These are phyloP conservation scores for Microcebus lehilahytsara DNA, from an alignment of 2,113 vertebrate species.

Conservation along the genomic window DNA sequence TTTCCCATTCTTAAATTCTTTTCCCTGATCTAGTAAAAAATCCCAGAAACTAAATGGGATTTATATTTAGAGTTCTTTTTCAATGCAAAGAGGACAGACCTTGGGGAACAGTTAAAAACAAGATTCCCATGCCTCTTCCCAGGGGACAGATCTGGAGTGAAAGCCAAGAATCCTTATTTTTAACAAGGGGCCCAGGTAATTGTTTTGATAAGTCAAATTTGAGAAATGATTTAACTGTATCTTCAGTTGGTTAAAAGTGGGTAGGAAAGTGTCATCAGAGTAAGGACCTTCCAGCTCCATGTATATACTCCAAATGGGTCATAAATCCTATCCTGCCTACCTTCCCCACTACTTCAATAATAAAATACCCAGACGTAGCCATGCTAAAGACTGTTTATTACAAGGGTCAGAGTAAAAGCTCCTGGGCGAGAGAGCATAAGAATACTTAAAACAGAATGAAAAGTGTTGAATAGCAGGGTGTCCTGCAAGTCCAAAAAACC, in stretches of 20 bases:
- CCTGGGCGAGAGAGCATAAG: not conserved
- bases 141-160: not conserved
- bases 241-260: not conserved
- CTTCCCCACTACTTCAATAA: not conserved
- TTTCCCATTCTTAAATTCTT: not conserved
- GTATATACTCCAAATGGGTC: not conserved
- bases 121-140: not conserved
- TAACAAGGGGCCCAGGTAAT: not conserved
- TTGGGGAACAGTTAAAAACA: not conserved
- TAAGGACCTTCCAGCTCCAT: not conserved
- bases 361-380: not conserved
- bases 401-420: not conserved
- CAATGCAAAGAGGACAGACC: not conserved
- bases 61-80: constrained; percentile 20
- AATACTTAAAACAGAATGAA: not conserved
- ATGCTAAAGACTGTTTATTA: not conserved
- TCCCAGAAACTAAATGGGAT: not conserved
- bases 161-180: not conserved
- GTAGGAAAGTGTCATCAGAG: not conserved
- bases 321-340: not conserved
- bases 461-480: not conserved
- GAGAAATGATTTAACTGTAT: not conserved
- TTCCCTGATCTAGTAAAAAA: not conserved
- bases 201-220: not conserved
- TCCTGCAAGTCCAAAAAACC: not conserved